Base-by-base conservation (phyloP, 2,888 invertebrate genomes). In the Drepanosiphum platanoidis region DNA sequence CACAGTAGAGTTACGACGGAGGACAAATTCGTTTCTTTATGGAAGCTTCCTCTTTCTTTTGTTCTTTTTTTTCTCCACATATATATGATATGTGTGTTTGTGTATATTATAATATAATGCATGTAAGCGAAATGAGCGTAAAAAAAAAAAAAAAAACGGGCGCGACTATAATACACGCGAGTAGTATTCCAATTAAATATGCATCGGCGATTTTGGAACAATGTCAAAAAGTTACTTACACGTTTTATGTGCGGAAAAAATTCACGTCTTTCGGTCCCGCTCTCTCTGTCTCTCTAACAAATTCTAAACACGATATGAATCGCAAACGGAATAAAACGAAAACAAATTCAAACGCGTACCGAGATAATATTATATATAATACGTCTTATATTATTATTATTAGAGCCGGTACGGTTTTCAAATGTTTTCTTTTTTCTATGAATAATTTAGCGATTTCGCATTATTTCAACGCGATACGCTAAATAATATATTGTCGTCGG, bases 1-100 rank as follows among this genome's bases (percentile, higher is more conserved):
- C 80, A 68, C 66, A 70, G 68, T 66, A 52, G 81, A 72, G 72
- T 82, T 71, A 72, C 72, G 81, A 61, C 39, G 81, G 71, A 82
- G 72, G 81, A 82, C 81, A 82, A 82, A 82, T 81, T 82, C 36
- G 81, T 82, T 82, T 82, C 81, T 82, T 72, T 72, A 61, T 71
- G 58, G 81, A 82, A 72, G 81, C 58, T 72, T 71, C 39, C 61
- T 72, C n/a, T 72, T 82, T 61, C 32, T 82, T 82, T 82, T 82
- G 58, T 82, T 82, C 71, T 71, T 30, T 71, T 32, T 71, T 39
- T 71, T 52, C 22, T 74, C n/a, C n/a, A n/a, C n/a, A n/a, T n/a
- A n/a, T n/a, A n/a, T n/a, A n/a, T n/a, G n/a, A 32, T 9, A 32
- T 32, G 30, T 52, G 8, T 46, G 39, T 52, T 4, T 46, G 39